Conservation (phyloP, 2,888 invertebrate genomes). For the Limnephilus rhombicus region DNA sequence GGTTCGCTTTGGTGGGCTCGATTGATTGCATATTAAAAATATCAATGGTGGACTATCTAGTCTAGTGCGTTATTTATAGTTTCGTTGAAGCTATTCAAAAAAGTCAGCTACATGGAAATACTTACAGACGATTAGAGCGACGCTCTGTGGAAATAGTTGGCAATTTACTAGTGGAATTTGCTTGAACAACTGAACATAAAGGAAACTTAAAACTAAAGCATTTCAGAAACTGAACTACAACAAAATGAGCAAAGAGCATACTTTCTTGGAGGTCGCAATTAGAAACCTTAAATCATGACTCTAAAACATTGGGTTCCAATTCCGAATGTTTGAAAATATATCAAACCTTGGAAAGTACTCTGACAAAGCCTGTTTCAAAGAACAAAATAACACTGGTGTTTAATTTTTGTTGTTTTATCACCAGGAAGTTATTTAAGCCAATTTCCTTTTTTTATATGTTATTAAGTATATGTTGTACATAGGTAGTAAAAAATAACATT, state of each 20-base stretch:
- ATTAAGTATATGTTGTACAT: too few species aligned
- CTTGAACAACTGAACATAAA: not conserved
- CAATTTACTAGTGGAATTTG: slow-evolving; percentile 10
- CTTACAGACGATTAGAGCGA: slow-evolving; percentile 18
- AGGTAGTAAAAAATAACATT: too few species aligned
- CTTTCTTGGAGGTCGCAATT: not conserved
- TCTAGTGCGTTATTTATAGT: not conserved
- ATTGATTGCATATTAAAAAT: not conserved
- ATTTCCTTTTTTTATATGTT: too few species aligned
- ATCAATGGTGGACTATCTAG: not conserved
- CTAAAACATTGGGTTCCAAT: too few species aligned
- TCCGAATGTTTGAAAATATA: too few species aligned
- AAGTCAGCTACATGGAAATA: slow-evolving; percentile 13
- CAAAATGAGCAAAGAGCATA: not conserved
- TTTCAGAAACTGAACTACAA: slow-evolving; percentile 1
- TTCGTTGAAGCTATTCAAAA: slow-evolving; percentile 25
- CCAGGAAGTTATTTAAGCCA: too few species aligned
- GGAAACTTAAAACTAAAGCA: not conserved
- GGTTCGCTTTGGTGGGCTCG: not conserved
- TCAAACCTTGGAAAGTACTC: too few species aligned
- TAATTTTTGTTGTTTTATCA: too few species aligned
- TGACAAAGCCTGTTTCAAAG: too few species aligned
- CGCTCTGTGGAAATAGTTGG: slow-evolving; percentile 20
- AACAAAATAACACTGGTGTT: too few species aligned
- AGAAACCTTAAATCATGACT: not conserved